phyloP scores from a whole-genome alignment of 2,113 vertebrate genomes.

The Peromyscus maniculatus region DNA sequence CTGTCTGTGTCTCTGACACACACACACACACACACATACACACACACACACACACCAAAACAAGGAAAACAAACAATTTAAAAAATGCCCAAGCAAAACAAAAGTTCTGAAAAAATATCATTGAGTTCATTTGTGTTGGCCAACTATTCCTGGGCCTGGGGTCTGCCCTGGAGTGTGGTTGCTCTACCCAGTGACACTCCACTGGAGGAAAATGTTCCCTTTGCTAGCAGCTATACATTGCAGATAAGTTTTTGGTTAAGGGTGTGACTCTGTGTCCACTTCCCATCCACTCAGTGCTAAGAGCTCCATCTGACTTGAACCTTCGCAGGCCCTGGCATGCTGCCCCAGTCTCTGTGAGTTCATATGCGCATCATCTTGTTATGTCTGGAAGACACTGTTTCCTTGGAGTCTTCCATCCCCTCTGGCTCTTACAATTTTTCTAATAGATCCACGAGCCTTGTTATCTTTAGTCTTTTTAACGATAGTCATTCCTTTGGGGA shows the following conservation, averaged over 20 bases:
- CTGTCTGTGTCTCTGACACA: too few species aligned
- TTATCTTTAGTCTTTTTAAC: background rate
- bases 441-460: background rate
- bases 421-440: background rate
- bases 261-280: background rate
- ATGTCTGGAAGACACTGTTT: background rate
- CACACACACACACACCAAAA: background rate
- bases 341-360: background rate
- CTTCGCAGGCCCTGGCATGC: background rate
- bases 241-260: background rate
- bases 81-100: background rate
- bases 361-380: background rate
- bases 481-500: background rate
- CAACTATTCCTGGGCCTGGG: background rate
- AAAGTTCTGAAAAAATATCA: background rate
- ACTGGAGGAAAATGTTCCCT: background rate
- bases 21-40: background rate
- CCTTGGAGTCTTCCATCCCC: background rate
- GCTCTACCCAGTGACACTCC: too few species aligned
- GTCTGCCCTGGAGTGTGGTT: background rate
- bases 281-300: background rate
- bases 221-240: background rate
- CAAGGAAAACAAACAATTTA: background rate
- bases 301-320: background rate
- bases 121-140: background rate